These are phyloP conservation scores for Osedax fenrisi DNA, from an alignment of 2,888 invertebrate species.

Conservation along the genomic window DNA sequence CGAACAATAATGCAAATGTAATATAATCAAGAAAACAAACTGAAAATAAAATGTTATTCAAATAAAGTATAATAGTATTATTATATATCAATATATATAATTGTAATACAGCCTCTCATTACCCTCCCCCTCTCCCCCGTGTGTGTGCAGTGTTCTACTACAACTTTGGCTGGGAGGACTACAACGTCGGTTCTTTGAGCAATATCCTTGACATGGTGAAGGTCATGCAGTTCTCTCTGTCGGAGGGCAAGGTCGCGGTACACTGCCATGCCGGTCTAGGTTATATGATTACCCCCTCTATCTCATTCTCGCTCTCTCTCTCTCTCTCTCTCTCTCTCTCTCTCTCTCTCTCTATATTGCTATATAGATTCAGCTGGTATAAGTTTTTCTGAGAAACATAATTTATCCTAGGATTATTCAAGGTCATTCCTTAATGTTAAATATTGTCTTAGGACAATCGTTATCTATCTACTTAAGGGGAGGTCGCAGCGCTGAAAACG, in stretches of 20 bases:
- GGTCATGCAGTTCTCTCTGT: conserved; percentile 69
- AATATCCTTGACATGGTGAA: conserved; percentile 78
- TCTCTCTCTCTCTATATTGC: too few species aligned
- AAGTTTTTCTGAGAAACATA: background rate
- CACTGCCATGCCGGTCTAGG: conserved; percentile 70
- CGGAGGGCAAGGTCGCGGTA: conserved; percentile 66
- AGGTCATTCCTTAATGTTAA: too few species aligned
- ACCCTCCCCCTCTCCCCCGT: too few species aligned
- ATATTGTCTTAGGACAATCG: too few species aligned
- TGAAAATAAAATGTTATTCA: background rate
- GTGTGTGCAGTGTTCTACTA: conserved; percentile 74
- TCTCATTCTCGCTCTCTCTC: too few species aligned
- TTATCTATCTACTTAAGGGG: too few species aligned
- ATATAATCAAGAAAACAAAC: conserved; percentile 37
- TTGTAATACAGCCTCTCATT: background rate
- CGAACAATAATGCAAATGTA: too few species aligned
- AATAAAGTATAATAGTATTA: background rate
- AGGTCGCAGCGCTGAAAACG: too few species aligned
- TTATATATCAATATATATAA: background rate
- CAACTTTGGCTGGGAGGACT: conserved; percentile 74
- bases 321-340: too few species aligned
- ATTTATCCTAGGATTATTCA: too few species aligned
- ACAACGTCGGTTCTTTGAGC: conserved; percentile 65
- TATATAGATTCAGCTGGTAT: background rate
- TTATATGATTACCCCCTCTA: too few species aligned